Conservation (phyloP, 2,797 vertebrate genomes). For the Chaunax sp. region DNA sequence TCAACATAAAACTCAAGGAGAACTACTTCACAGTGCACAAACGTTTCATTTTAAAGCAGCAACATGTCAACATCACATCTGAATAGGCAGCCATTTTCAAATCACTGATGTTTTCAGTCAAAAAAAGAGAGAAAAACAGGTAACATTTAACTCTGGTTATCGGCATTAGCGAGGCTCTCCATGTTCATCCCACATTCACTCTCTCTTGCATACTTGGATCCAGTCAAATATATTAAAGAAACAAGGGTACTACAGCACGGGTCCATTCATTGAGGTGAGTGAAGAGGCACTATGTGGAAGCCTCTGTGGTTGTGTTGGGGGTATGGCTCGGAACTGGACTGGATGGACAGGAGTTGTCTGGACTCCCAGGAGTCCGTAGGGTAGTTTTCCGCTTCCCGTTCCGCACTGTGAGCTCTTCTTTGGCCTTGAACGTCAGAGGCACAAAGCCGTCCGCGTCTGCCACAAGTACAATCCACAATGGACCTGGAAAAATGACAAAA, state of each 20-base stretch:
- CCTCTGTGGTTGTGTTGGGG: slow-evolving; percentile 35
- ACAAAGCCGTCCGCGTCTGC: slow-evolving; percentile 92
- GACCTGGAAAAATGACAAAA: slow-evolving; percentile 78
- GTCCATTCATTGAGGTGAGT: neutral
- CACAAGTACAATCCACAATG: slow-evolving; percentile 91
- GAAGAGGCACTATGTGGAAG: slow-evolving; percentile 33
- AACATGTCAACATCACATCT: slow-evolving; percentile 42
- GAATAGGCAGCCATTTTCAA: slow-evolving; percentile 37
- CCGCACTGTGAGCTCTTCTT: slow-evolving; percentile 88
- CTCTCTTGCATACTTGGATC: neutral
- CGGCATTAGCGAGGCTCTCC: neutral
- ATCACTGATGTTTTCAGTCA: slow-evolving; percentile 6
- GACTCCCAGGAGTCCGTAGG: slow-evolving; percentile 58
- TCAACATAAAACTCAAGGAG: neutral
- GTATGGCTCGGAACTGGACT: slow-evolving; percentile 65
- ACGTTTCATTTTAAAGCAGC: slow-evolving; percentile 26
- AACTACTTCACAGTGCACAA: neutral
- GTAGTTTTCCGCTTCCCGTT: slow-evolving; percentile 83
- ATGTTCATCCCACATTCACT: neutral
- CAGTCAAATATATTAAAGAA: neutral
- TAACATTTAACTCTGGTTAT: neutral
- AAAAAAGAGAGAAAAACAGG: slow-evolving; percentile 40
- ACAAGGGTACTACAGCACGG: neutral
- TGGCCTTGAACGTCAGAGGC: slow-evolving; percentile 87
- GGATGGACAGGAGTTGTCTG: slow-evolving; percentile 65